These are phyloP conservation scores for Caenorhabditis sp. DNA, from an alignment of 2,888 invertebrate genomes.

Conservation along the genomic window DNA sequence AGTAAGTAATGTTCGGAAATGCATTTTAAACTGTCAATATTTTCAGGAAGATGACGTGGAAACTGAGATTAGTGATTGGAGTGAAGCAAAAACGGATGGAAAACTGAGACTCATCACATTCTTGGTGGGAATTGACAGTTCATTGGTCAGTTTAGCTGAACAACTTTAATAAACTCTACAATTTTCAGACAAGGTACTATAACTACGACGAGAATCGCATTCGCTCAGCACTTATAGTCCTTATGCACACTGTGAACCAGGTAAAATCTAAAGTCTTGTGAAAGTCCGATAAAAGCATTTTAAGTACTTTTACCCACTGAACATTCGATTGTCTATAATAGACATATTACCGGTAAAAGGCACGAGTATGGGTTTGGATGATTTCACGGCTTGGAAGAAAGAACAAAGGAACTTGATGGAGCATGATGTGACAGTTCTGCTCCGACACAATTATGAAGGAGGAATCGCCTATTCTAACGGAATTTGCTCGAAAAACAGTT, in stretches of 20 bases:
- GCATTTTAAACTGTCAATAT: neutral
- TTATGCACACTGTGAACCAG: constrained; percentile 64
- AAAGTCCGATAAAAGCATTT: constrained; percentile 1
- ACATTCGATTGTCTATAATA: constrained; percentile 59
- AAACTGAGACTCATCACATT: constrained; percentile 51
- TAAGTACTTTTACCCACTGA: constrained; percentile 64
- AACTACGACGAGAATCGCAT: constrained; percentile 57
- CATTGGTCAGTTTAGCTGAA: constrained; percentile 41
- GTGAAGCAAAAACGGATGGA: constrained; percentile 48
- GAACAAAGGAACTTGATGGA: constrained; percentile 55
- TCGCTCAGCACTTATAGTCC: constrained; percentile 43
- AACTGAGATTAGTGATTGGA: constrained; percentile 60
- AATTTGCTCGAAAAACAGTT: constrained; percentile 59
- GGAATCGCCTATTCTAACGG: constrained; percentile 67
- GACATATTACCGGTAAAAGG: constrained; percentile 64
- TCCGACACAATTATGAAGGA: constrained; percentile 67
- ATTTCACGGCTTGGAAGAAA: constrained; percentile 63
- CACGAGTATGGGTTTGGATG: constrained; percentile 61
- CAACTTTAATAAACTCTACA: neutral
- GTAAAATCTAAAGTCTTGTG: constrained; percentile 23
- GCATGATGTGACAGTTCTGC: constrained; percentile 64
- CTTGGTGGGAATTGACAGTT: constrained; percentile 59
- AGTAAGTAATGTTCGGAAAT: constrained; percentile 18
- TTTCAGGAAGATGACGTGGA: constrained; percentile 52
- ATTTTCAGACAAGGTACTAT: constrained; percentile 58